A percentile compares a stretch with the other conserved stretches of the same genome.
Conservation (phyloP, 2,888 invertebrate species). For the Notocelia uddmanniana region DNA sequence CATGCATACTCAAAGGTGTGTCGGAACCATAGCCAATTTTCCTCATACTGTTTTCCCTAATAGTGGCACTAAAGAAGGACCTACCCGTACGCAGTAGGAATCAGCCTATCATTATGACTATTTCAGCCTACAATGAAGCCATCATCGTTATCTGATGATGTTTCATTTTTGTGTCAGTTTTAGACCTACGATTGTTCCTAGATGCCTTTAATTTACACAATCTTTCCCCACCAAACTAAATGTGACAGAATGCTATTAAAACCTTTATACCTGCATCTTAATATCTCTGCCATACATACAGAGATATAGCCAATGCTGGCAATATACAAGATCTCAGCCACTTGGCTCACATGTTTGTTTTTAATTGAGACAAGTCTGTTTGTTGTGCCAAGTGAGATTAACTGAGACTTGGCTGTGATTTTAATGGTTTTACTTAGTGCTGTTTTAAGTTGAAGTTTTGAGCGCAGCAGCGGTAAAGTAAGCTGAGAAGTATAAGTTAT, state of each 20-base stretch:
- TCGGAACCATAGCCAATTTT: too few species aligned
- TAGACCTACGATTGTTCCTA: background rate
- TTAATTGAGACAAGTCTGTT: slow-evolving; percentile 44
- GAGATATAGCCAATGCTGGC: slow-evolving; percentile 3
- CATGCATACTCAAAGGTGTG: too few species aligned
- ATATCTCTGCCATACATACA: slow-evolving; percentile 1
- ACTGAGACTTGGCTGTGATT: slow-evolving; percentile 45
- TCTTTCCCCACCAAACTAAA: background rate
- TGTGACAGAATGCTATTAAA: background rate
- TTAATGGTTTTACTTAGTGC: slow-evolving; percentile 43
- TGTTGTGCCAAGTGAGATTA: slow-evolving; percentile 45
- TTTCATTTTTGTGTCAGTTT: too few species aligned
- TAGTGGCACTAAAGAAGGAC: too few species aligned
- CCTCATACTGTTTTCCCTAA: too few species aligned
- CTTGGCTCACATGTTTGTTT: slow-evolving; percentile 39
- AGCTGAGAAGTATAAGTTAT: slow-evolving; percentile 11
- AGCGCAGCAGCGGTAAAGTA: slow-evolving; percentile 3
- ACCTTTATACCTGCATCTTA: background rate
- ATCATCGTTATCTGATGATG: too few species aligned
- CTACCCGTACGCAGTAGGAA: too few species aligned
- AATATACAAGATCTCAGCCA: slow-evolving; percentile 17
- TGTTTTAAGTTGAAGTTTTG: slow-evolving; percentile 34
- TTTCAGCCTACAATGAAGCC: too few species aligned
- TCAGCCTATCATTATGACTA: too few species aligned
- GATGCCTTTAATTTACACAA: background rate